Percentiles rank a stretch among this genome's conserved stretches.
phyloP scores from a whole-genome alignment of 1,140 invertebrate species.

The Wasmannia auropunctata region DNA sequence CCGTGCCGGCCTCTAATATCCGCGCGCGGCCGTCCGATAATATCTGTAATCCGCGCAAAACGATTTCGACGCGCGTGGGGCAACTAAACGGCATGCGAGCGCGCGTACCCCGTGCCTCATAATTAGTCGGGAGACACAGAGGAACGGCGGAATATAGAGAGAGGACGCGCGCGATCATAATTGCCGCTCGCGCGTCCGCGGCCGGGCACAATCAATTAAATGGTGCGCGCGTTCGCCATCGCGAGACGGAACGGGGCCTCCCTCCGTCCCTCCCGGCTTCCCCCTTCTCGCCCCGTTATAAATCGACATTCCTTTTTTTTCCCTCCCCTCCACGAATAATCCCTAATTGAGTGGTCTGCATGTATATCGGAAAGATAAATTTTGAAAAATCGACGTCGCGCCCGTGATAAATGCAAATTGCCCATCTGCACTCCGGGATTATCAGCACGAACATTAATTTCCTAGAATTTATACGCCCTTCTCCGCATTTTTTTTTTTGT shows the following conservation, averaged over 20 bases:
- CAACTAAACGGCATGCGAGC: slow-evolving; percentile 5
- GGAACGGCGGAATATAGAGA: background rate
- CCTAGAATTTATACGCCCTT: background rate
- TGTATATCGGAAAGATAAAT: slow-evolving; percentile 36
- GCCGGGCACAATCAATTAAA: slow-evolving; percentile 65
- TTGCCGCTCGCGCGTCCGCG: slow-evolving; percentile 52
- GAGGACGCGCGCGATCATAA: slow-evolving; percentile 59
- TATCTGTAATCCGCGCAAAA: slow-evolving; percentile 55
- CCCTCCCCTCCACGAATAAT: slow-evolving; percentile 15
- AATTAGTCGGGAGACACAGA: slow-evolving; percentile 61
- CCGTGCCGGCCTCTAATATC: slow-evolving; percentile 11
- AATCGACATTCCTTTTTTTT: slow-evolving; percentile 50
- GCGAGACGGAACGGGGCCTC: slow-evolving; percentile 25
- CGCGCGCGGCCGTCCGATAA: slow-evolving; percentile 2
- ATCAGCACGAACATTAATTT: background rate
- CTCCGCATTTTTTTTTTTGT: background rate
- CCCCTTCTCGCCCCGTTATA: background rate
- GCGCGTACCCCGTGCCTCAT: slow-evolving; percentile 41
- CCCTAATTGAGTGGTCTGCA: slow-evolving; percentile 42
- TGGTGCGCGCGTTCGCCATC: slow-evolving; percentile 25
- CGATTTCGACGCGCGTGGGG: slow-evolving; percentile 25
- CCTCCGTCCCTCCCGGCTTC: too few species aligned
- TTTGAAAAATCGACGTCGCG: slow-evolving; percentile 39
- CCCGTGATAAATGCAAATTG: slow-evolving; percentile 32
- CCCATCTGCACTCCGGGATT: slow-evolving; percentile 18